phyloP scores from a whole-genome alignment of 2,888 invertebrate genomes.

The Cheilosia soror region DNA sequence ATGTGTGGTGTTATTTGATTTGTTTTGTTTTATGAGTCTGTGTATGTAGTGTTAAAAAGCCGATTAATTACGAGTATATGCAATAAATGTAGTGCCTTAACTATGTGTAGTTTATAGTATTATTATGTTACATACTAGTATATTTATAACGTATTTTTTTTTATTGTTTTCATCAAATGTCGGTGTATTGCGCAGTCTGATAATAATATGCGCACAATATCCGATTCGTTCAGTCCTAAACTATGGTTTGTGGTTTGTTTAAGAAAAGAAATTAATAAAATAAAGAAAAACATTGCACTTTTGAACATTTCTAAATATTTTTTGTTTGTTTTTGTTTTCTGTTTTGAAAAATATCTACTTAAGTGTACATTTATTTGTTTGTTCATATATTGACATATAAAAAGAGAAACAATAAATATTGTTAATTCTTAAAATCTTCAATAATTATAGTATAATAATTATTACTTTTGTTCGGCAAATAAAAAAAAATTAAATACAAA shows the following conservation, averaged over 20 bases:
- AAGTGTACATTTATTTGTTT: slow-evolving; percentile 36
- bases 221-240: slow-evolving; percentile 23
- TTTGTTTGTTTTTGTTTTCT: slow-evolving; percentile 14
- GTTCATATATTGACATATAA: slow-evolving; percentile 36
- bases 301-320: slow-evolving; percentile 22
- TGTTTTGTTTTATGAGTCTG: neutral
- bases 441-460: slow-evolving; percentile 27
- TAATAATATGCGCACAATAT: slow-evolving; percentile 25
- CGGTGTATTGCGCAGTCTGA: slow-evolving; percentile 28
- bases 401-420: slow-evolving; percentile 48
- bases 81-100: slow-evolving; percentile 33
- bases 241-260: neutral
- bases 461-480: slow-evolving; percentile 44
- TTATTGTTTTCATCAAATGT: slow-evolving; percentile 22
- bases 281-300: slow-evolving; percentile 64
- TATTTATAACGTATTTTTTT: neutral
- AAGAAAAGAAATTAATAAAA: slow-evolving; percentile 26
- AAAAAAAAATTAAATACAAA: slow-evolving; percentile 37
- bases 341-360: slow-evolving; percentile 17
- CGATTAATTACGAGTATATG: slow-evolving; percentile 37
- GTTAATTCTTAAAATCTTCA: slow-evolving; percentile 44
- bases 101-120: slow-evolving; percentile 16
- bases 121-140: neutral
- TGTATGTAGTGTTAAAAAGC: slow-evolving; percentile 17
- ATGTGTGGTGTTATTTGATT: neutral